Base-by-base conservation (phyloP, 2,113 vertebrate species). In the Lanius ludovicianus region DNA sequence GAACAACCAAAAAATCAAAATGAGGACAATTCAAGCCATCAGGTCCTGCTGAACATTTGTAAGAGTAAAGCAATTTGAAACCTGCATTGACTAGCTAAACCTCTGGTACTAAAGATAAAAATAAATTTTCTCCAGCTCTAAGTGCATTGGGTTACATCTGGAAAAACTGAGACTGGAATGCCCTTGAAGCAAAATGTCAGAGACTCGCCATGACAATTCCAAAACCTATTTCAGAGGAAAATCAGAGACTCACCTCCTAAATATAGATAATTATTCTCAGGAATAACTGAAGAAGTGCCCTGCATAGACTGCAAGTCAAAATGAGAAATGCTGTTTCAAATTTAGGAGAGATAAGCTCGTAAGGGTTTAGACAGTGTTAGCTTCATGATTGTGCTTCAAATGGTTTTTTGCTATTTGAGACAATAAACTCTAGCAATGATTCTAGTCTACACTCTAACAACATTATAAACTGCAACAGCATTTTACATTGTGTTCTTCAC, bases 81-180 rank as follows among this genome's bases (percentile, higher is more conserved):
- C 60, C 46, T 77, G 37, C 76, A 90, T n/a, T 75, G 52, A 87
- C 56, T 50, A 87, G 28, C 49, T 95, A 87, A 96, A 95, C n/a
- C 53, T 85, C 68, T 88, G 56, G 56, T 74, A 86, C 46, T 62
- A 50, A 81, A 92, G 60, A 84, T n/a, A 93, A 95, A 97, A 96
- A 92, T 86, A 86, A 79, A 73, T 93, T 88, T 95, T 84, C 55
- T 73, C 69, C 77, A 86, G 39, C 55, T 87, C n/a, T 57, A 77
- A 76, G 33, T 49, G 52, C 78, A 91, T 77, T 91, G 56, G 55
- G 39, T 96, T 95, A 92, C 59, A 83, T 90, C 73, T 90, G 76
- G 88, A 90, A 95, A 96, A 96, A 91, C 12, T 50, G 77, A 95
- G 91, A 80, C 57, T 80, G 80, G 82, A 95, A 94, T 93, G 70